Percentiles rank a stretch among this genome's conserved stretches.
phyloP scores from a whole-genome alignment of 2,888 invertebrate genomes.

The Miltochrista miniata region DNA sequence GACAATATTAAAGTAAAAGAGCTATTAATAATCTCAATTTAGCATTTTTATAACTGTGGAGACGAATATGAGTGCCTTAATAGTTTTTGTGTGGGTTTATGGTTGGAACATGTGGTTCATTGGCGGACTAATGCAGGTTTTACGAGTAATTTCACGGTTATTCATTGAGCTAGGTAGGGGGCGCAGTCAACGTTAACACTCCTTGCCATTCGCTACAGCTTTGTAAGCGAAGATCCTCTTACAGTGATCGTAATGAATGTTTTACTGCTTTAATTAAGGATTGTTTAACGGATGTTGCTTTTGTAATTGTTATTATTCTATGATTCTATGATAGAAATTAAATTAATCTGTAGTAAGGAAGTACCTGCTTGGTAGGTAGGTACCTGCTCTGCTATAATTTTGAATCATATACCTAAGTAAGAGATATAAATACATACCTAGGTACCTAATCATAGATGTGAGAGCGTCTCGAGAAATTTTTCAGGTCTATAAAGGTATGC shows the following conservation, averaged over 20 bases:
- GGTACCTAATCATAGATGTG: too few relatives aligned
- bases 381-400: too few relatives aligned
- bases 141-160: slow-evolving; percentile 80
- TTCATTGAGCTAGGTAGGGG: slow-evolving; percentile 68
- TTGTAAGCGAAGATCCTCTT: slow-evolving; percentile 23
- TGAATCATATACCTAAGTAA: too few relatives aligned
- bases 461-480: too few relatives aligned
- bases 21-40: slow-evolving; percentile 68
- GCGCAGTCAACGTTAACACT: slow-evolving; percentile 31
- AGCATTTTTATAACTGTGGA: slow-evolving; percentile 58
- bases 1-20: slow-evolving; percentile 54
- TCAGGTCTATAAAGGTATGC: too few relatives aligned
- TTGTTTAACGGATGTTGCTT: slow-evolving; percentile 11
- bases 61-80: slow-evolving; percentile 52
- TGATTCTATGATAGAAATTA: too few relatives aligned
- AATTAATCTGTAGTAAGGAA: too few relatives aligned
- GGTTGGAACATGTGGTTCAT: slow-evolving; percentile 71
- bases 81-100: slow-evolving; percentile 62
- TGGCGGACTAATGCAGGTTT: slow-evolving; percentile 75
- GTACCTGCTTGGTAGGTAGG: too few relatives aligned
- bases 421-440: too few relatives aligned
- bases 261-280: slow-evolving; percentile 32
- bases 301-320: too few relatives aligned
- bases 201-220: slow-evolving; percentile 16
- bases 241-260: slow-evolving; percentile 31